A percentile compares a stretch with the other conserved stretches of the same genome.
phyloP scores from a whole-genome alignment of 2,888 invertebrate species.

The Cephonodes hylas region DNA sequence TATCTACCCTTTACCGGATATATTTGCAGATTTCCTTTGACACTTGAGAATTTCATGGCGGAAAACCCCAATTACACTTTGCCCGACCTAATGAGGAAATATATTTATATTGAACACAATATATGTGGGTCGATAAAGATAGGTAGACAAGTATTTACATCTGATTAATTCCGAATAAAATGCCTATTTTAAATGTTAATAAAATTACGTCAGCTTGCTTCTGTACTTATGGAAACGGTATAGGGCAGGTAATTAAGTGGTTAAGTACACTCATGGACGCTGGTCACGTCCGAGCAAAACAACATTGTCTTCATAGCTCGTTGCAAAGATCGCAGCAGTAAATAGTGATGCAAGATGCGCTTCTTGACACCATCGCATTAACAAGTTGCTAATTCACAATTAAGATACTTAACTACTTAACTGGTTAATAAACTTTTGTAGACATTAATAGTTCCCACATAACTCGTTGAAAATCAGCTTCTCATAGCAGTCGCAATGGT shows the following conservation, averaged over 20 bases:
- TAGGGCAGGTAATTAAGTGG: neutral
- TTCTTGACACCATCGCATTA: neutral
- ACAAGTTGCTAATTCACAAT: neutral
- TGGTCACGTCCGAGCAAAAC: conserved; percentile 12
- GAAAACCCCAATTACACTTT: no score
- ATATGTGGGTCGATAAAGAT: no score
- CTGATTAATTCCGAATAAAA: no score
- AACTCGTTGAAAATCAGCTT: no score
- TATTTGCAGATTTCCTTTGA: no score
- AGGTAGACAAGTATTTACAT: no score
- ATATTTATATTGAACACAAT: no score
- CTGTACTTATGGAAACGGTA: neutral
- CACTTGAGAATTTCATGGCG: no score
- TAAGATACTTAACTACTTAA: neutral
- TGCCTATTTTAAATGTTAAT: neutral
- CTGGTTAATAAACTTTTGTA: neutral
- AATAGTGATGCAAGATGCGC: conserved; percentile 5
- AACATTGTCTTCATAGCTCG: conserved; percentile 11
- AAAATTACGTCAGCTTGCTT: neutral
- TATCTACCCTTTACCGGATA: no score
- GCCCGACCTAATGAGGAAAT: no score
- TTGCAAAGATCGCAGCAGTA: conserved; percentile 6
- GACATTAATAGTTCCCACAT: neutral
- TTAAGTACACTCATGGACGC: conserved; percentile 2
- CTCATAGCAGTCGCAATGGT: neutral